Evolutionary conservation across 2,888 invertebrate species (phyloP).

Genomic region (Hydrotaea cyrtoneurina): DNA sequence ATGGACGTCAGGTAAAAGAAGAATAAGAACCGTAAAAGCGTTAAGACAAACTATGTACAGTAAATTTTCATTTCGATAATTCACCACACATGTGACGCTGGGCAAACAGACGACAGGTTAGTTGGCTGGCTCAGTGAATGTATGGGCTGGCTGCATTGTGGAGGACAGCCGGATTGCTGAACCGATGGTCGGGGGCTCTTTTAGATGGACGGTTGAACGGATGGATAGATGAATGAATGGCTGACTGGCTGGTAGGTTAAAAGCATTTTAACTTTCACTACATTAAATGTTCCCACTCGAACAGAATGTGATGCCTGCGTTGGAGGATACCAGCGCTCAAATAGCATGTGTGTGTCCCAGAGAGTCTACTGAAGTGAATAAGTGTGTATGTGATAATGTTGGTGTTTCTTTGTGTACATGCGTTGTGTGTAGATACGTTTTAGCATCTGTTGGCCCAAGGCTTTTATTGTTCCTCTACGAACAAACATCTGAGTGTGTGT

Average conservation of each 20-base stretch:
- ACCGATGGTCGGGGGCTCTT: background rate
- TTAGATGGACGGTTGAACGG: background rate
- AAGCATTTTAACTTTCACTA: conserved; percentile 25
- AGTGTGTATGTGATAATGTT: background rate
- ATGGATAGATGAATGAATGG: background rate
- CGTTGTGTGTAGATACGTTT: background rate
- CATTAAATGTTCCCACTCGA: conserved; percentile 12
- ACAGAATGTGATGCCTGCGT: background rate
- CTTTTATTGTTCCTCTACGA: conserved; percentile 15
- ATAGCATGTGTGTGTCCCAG: background rate
- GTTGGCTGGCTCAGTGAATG: conserved; percentile 8
- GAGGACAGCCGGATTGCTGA: background rate
- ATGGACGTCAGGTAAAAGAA: background rate
- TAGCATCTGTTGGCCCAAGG: conserved; percentile 35
- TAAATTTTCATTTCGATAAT: conserved; percentile 44
- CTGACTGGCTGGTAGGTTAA: background rate
- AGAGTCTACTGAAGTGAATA: background rate
- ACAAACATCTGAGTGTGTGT: background rate
- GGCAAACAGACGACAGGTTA: conserved; percentile 34
- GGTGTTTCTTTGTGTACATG: background rate
- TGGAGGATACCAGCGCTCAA: background rate
- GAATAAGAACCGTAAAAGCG: background rate
- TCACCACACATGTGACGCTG: conserved; percentile 9
- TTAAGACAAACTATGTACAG: conserved; percentile 23
- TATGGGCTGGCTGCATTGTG: background rate